Evolutionary conservation across 2,888 invertebrate genomes (phyloP), one percentile per base, ranked within the genome.

Genomic region (Cephalotes varians): DNA sequence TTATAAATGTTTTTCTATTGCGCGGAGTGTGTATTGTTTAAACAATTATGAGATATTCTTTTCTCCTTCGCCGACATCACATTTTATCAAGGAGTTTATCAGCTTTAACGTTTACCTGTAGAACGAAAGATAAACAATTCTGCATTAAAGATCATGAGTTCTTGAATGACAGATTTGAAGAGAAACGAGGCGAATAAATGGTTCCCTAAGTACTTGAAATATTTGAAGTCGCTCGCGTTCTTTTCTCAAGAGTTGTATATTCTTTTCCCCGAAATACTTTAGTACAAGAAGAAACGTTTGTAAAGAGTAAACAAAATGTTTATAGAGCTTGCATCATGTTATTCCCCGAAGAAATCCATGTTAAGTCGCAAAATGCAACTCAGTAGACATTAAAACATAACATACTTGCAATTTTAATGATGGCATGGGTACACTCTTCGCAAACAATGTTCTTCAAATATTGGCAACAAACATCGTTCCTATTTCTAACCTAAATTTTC

Each of bases 71-170:
- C 28, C 9, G 49, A n/a, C 7, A 31, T 44, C 15, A 21, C 25
- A 37, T 60, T n/a, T n/a, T 69, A 76, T 76, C 18, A 51, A 5
- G 49, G 9, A 10, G n/a, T 69, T 51, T 34, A 25, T 49, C 12
- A 4, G 4, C 25, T 49, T 37, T 76, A n/a, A 56, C 21, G 77
- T 79, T 79, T 79, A 37, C n/a, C 31, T 79, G 58, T 10, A 44
- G 47, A 76, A 76, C 34, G 80, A 58, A 58, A 80, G 76, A 49
- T 40, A 76, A 76, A 65, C 37, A 76, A 49, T 76, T 25, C 15
- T 67, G 74, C 67, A 37, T 76, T 67, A 67, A 72, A 51, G 37
- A 51, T 76, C 51, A 37, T 69, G 37, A 49, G 51, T 34, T 74
- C 37, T 74, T 25, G 40, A 21, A 40, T 54, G 40, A 18, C 28